phyloP scores from a whole-genome alignment of 1,140 invertebrate genomes.

The Octopus sinensis region DNA sequence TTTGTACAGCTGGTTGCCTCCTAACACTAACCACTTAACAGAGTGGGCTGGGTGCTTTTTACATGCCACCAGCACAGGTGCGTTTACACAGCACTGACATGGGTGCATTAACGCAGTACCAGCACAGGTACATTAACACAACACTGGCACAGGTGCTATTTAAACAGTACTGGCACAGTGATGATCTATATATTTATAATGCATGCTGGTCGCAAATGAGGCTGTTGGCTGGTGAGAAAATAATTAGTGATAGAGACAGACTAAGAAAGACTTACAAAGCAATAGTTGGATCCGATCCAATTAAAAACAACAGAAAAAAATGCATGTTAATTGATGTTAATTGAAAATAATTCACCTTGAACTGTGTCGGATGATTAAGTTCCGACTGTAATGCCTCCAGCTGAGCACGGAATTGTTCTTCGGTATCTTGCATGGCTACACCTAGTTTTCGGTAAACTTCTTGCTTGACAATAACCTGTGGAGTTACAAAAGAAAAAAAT shows the following conservation, averaged over 20 bases:
- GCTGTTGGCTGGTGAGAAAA: background rate
- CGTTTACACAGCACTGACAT: no score
- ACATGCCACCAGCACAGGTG: no score
- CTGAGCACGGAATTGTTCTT: constrained; percentile 79
- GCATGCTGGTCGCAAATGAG: background rate
- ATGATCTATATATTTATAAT: background rate
- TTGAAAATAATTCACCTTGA: constrained; percentile 67
- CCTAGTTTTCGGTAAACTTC: constrained; percentile 83
- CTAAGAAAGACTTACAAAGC: background rate
- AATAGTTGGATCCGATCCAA: background rate
- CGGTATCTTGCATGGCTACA: constrained; percentile 79
- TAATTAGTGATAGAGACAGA: background rate
- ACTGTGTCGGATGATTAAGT: constrained; percentile 85
- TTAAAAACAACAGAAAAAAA: background rate
- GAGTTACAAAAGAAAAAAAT: background rate
- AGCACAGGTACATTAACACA: no score
- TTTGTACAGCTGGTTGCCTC: no score
- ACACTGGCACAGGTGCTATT: no score
- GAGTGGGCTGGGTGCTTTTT: no score
- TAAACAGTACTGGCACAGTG: background rate
- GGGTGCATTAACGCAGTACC: no score
- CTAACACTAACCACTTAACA: no score
- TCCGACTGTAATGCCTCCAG: constrained; percentile 82
- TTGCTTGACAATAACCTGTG: constrained; percentile 78
- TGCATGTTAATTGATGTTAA: background rate